These are phyloP conservation scores for Cosmorhoe ocellata DNA, from an alignment of 2,888 invertebrate genomes.

Conservation along the genomic window DNA sequence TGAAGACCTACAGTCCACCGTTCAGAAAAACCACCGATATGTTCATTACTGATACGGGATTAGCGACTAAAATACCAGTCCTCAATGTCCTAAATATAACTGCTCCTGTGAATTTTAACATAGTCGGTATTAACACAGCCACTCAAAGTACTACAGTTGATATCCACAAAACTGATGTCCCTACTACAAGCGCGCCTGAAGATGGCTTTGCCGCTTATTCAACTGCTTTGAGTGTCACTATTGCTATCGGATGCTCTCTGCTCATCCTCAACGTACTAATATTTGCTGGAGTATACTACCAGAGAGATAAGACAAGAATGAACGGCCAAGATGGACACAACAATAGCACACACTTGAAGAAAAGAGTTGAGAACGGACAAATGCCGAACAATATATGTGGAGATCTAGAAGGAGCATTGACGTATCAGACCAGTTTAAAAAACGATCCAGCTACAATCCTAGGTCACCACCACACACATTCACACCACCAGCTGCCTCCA, in stretches of 20 bases:
- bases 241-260: conserved; percentile 96
- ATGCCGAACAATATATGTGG: conserved; percentile 95
- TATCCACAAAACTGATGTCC: conserved; percentile 64
- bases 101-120: conserved; percentile 69
- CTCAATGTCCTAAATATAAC: conserved; percentile 69
- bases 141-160: conserved; percentile 63
- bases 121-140: conserved; percentile 63
- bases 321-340: conserved; percentile 81
- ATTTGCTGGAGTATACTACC: conserved; percentile 97
- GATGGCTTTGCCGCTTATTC: conserved; percentile 95
- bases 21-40: conserved; percentile 82
- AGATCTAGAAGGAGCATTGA: conserved; percentile 85
- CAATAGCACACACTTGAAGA: conserved; percentile 83
- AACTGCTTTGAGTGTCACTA: conserved; percentile 94
- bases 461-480: conserved; percentile 89
- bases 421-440: conserved; percentile 81
- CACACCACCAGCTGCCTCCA: conserved; percentile 90
- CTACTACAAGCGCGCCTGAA: conserved; percentile 85
- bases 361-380: conserved; percentile 91
- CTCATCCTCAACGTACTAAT: conserved; percentile 95
- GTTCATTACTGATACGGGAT: conserved; percentile 64
- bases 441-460: conserved; percentile 88
- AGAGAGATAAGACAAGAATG: conserved; percentile 91
- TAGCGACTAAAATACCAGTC: conserved; percentile 68
- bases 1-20: conserved; percentile 80